phyloP scores from a whole-genome alignment of 2,113 vertebrate genomes.

The Amblyopsis rosae region DNA sequence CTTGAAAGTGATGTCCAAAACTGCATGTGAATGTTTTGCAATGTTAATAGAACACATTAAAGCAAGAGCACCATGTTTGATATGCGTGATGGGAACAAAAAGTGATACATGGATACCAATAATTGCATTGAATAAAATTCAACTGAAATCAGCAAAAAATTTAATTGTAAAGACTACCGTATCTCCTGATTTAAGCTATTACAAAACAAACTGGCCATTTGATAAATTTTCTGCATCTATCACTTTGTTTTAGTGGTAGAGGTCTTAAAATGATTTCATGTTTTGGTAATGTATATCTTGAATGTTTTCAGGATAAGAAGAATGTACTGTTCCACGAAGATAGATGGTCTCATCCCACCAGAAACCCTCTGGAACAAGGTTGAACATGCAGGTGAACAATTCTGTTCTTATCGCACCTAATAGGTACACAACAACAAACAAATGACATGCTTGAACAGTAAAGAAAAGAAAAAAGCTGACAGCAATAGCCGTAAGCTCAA shows the following conservation, averaged over 20 bases:
- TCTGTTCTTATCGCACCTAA: conserved; percentile 21
- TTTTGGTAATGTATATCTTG: not conserved
- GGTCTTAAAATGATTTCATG: too few relatives aligned
- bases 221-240: too few relatives aligned
- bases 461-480: conserved; percentile 23
- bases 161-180: not conserved
- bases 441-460: not conserved
- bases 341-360: conserved; percentile 10
- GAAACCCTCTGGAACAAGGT: conserved; percentile 20
- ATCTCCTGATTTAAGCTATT: too few relatives aligned
- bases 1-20: conserved; percentile 34
- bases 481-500: conserved; percentile 2
- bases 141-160: not conserved
- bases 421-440: conserved; percentile 22
- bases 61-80: conserved; percentile 44
- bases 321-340: conserved; percentile 24
- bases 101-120: too few relatives aligned
- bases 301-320: conserved; percentile 42
- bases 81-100: conserved; percentile 3
- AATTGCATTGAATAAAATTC: not conserved
- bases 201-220: too few relatives aligned
- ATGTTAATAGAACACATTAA: conserved; percentile 39
- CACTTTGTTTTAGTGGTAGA: conserved; percentile 18
- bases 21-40: conserved; percentile 41
- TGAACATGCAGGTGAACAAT: conserved; percentile 55